phyloP scores from a whole-genome alignment of 2,888 invertebrate genomes.

The Cephus rjabovi region DNA sequence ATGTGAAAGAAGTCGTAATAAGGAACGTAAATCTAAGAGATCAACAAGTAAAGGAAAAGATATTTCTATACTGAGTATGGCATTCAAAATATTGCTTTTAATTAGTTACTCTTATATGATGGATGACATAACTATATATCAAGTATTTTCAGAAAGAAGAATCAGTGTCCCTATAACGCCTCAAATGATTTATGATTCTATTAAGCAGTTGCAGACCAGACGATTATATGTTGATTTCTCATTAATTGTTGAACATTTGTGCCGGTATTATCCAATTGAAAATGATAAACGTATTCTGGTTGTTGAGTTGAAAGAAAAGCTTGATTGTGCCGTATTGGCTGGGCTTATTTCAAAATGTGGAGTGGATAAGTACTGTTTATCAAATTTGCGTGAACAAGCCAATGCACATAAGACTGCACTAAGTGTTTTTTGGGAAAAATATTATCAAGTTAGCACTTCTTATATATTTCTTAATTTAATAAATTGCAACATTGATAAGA shows the following conservation, averaged over 20 bases:
- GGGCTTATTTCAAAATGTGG: neutral
- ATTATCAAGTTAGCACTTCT: neutral
- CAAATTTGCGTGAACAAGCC: neutral
- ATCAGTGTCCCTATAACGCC: neutral
- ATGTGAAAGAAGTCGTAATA: neutral
- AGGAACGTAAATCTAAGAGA: neutral
- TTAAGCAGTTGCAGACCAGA: neutral
- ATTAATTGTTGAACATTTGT: neutral
- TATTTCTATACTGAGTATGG: neutral
- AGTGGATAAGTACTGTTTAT: neutral
- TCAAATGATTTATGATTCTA: constrained; percentile 1
- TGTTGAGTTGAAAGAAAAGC: neutral
- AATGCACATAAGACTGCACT: neutral
- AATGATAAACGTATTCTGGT: neutral
- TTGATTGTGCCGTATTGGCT: neutral
- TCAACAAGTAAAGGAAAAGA: neutral
- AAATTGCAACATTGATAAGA: neutral
- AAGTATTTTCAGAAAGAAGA: neutral
- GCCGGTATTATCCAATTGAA: neutral
- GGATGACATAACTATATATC: neutral
- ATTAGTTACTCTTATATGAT: neutral
- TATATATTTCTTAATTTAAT: neutral
- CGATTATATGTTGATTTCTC: neutral
- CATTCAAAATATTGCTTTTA: neutral
- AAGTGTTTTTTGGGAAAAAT: constrained; percentile 3